Evolutionary conservation across 1,140 invertebrate species (phyloP), one percentile per base, ranked within the genome.

Genomic region (Triops cancriformis): DNA sequence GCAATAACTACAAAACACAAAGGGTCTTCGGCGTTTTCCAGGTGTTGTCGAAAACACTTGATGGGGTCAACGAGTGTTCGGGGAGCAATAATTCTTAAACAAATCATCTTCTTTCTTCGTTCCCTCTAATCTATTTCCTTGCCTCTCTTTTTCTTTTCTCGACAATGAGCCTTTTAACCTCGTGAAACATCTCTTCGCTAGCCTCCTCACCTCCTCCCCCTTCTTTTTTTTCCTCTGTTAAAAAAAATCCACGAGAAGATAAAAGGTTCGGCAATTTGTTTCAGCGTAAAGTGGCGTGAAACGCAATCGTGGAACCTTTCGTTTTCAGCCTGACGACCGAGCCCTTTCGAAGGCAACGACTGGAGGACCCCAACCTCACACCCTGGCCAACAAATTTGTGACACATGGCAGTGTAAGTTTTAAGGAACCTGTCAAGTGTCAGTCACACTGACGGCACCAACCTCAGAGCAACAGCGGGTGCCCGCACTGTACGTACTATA

Each of bases 371-470:
- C 51, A 64, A 18, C 23, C 23, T 64, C 51, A 64, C 51, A 64
- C 51, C 51, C 9, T 14, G n/a, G 18, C 45, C 23, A 64, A 64
- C 51, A 64, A 64, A 64, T 23, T 64, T 64, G 51, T 64, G 51
- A 64, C 51, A 64, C 51, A 64, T 64, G 51, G 51, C n/a, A n/a
- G 51, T 64, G 51, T 64, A 64, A 64, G 51, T 64, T 64, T 64
- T 64, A n/a, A 64, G 51, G 51, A 64, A 64, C 51, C 51, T 64
- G 51, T 23, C 51, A 64, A 64, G 51, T 64, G 51, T 64, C 51
- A 64, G 51, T 64, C 51, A 64, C 51, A 64, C 18, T 64, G 51
- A 64, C 51, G 18, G 51, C 51, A 5, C 9, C 51, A 18, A 64
- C 51, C 51, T 23, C 51, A 64, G 18, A 64, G 51, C 51, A 64